Conservation (phyloP, 2,113 vertebrate species). For the Setophaga coronata region DNA sequence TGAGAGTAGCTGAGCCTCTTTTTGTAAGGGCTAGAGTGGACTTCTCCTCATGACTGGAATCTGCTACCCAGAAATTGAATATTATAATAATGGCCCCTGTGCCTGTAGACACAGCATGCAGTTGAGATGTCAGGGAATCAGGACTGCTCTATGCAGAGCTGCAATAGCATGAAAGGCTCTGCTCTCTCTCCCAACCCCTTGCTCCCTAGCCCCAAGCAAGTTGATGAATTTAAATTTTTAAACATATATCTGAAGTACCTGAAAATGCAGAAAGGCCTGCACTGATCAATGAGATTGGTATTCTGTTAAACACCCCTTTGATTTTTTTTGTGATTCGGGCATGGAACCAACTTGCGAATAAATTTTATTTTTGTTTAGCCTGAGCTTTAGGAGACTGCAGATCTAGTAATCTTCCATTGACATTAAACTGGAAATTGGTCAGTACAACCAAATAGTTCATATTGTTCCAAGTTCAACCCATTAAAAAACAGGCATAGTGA, state of each 20-base stretch:
- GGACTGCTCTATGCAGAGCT: not conserved
- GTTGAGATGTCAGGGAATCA: not conserved
- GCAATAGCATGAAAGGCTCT: not conserved
- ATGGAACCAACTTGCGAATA: not conserved
- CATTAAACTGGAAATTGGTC: not conserved
- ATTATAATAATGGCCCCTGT: not conserved
- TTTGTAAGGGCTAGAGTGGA: not conserved
- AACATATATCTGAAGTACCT: not conserved
- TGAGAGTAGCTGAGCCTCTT: not conserved
- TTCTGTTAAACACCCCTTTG: not conserved
- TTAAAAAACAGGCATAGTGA: not conserved
- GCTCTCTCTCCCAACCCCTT: not conserved
- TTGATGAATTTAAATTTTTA: not conserved
- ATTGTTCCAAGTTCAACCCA: not conserved
- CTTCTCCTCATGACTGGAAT: fast-evolving
- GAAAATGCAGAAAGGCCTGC: not conserved
- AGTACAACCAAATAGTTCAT: not conserved
- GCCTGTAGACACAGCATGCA: not conserved
- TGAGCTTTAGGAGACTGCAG: not conserved
- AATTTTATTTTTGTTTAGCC: not conserved
- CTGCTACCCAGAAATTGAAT: not conserved
- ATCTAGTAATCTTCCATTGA: not conserved
- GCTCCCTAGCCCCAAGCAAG: not conserved
- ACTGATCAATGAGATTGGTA: not conserved
- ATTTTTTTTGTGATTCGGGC: not conserved